Evolutionary conservation across 2,888 invertebrate species (phyloP).

Genomic region (Drosophila siamana): DNA sequence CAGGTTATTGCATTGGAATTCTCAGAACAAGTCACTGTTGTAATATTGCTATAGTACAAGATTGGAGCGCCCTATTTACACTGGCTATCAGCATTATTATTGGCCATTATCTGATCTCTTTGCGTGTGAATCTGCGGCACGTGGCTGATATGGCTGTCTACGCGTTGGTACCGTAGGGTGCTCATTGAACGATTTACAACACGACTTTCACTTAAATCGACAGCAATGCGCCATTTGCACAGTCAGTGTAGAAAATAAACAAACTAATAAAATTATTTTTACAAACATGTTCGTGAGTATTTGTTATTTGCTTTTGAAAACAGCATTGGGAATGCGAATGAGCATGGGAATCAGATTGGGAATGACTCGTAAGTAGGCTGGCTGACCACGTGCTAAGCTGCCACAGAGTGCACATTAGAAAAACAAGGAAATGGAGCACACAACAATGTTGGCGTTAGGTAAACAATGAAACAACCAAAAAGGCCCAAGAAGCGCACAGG

Average conservation of each 20-base stretch:
- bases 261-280: constrained; percentile 43
- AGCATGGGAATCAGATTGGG: neutral
- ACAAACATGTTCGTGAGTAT: constrained; percentile 25
- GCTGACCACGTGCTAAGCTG: constrained; percentile 62
- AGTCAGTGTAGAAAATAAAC: constrained; percentile 9
- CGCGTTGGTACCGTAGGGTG: constrained; percentile 15
- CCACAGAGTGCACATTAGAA: constrained; percentile 58
- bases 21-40: neutral
- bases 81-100: neutral
- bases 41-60: neutral
- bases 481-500: constrained; percentile 8
- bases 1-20: neutral
- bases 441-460: constrained; percentile 17
- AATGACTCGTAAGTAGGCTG: constrained; percentile 7
- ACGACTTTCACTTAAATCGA: constrained; percentile 65
- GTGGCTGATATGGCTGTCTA: no score
- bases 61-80: neutral
- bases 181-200: constrained; percentile 16
- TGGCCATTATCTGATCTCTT: constrained; percentile 1
- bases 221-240: constrained; percentile 40
- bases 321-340: neutral
- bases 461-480: constrained; percentile 16
- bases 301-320: constrained; percentile 3
- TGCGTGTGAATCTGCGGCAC: neutral
- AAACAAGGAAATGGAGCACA: constrained; percentile 4